Evolutionary conservation across 2,888 invertebrate genomes (phyloP), one percentile per base, ranked within the genome.

Genomic region (Coleophora flavipennella): DNA sequence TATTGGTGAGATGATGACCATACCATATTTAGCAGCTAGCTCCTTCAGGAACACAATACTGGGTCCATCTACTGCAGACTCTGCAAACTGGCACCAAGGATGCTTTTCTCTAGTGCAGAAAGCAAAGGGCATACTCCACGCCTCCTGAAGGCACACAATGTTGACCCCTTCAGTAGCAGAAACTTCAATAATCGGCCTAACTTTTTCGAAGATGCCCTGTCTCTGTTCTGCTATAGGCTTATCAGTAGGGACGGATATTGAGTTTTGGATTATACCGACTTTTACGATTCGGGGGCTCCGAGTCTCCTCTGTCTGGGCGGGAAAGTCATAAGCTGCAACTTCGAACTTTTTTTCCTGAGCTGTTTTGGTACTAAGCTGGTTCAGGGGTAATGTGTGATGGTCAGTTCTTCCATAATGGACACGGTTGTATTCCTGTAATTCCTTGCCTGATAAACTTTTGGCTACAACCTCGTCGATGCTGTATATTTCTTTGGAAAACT

Each of bases 51-150:
- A 91, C 54, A 87, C 81, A 0, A 93, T 95, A 2, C 97, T 93
- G 0, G 96, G 93, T 0, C 99, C 99, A 50, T 86, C 79, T 58
- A 91, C 88, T 0, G 92, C 95, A 42, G 92, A 89, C 78, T 99
- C 99, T 0, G 99, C 97, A 79, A 98, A 97, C 77, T 99, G 96
- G 64, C 94, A 94, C 99, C 99, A 99, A 0, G 98, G 99, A 45
- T 91, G 88, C 62, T 96, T 97, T 75, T 97, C 97, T 42, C 99
- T 88, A 0, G 99, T 99, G 68, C 99, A 99, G 80, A 99, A 99
- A 0, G 94, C 96, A 84, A 99, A 99, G 1, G 99, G 99, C 99
- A 99, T 99, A 34, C 91, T 91, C 99, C 99, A 99, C 2, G 97
- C 95, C 83, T 99, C 99, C 79, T 99, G 99, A 44, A 98, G 88